These are phyloP conservation scores for Ophion obscuratus DNA, from an alignment of 2,888 invertebrate species.

Conservation along the genomic window DNA sequence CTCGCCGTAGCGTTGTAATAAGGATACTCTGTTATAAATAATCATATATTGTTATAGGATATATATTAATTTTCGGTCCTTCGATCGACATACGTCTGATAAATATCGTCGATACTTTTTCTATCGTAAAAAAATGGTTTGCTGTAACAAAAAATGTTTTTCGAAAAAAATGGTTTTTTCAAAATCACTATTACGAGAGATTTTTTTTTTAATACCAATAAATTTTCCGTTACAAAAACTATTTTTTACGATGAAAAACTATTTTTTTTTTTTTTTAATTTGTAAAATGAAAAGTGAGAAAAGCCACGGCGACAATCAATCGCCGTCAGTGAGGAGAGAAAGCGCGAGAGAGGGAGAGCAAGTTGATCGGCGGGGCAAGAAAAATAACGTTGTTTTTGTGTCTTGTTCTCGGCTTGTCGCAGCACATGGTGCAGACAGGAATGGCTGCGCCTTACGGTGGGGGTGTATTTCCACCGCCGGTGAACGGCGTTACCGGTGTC, in stretches of 20 bases:
- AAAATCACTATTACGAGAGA: neutral
- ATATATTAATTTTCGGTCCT: no score
- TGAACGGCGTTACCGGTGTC: slow-evolving; percentile 84
- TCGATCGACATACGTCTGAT: no score
- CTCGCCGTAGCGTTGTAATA: no score
- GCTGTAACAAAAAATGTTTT: no score
- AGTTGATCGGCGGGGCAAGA: neutral
- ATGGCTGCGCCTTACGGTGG: slow-evolving; percentile 90
- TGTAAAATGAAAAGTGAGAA: neutral
- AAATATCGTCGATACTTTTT: no score
- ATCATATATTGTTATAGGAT: no score
- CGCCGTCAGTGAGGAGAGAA: neutral
- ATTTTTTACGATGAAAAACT: neutral
- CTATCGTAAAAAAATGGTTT: no score
- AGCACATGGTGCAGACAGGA: slow-evolving; percentile 98
- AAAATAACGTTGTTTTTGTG: slow-evolving; percentile 55
- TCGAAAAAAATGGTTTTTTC: neutral
- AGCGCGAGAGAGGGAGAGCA: neutral
- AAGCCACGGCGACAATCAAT: neutral
- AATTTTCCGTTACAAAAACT: neutral
- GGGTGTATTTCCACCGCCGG: slow-evolving; percentile 87
- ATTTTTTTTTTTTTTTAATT: neutral
- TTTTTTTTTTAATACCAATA: no score
- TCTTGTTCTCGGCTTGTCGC: slow-evolving; percentile 75
- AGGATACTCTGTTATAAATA: no score